Evolutionary conservation across 2,888 invertebrate genomes (phyloP).

Genomic region (Blastobasis lacticolella): DNA sequence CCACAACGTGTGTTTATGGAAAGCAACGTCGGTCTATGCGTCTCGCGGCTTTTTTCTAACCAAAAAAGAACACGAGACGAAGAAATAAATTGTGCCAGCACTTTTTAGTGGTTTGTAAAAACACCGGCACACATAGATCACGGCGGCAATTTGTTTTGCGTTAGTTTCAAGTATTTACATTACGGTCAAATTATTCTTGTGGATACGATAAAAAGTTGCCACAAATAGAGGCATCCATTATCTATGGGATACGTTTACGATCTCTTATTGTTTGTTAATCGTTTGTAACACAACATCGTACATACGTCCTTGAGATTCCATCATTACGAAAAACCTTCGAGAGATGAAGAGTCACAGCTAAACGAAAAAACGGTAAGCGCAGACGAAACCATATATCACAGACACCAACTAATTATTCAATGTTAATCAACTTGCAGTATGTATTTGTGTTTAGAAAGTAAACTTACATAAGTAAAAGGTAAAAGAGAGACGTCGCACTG

Average conservation of each 20-base stretch:
- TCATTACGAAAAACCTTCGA: too few relatives aligned
- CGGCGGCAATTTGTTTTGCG: not conserved
- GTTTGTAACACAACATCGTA: too few relatives aligned
- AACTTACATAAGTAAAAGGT: slow-evolving; percentile 9
- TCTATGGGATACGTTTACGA: too few relatives aligned
- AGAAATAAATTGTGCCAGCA: not conserved
- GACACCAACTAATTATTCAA: not conserved
- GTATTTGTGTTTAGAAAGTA: slow-evolving; percentile 11
- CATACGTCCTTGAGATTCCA: too few relatives aligned
- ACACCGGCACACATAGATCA: not conserved
- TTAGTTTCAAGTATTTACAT: too few relatives aligned
- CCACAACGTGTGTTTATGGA: slow-evolving; percentile 53
- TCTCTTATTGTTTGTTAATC: too few relatives aligned
- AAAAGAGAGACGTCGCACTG: not conserved
- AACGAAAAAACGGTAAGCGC: not conserved
- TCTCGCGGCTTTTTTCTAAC: not conserved
- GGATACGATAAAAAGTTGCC: too few relatives aligned
- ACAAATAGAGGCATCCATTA: too few relatives aligned
- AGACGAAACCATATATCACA: not conserved
- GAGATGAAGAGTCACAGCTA: too few relatives aligned
- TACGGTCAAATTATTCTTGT: too few relatives aligned
- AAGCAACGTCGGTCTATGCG: slow-evolving; percentile 35
- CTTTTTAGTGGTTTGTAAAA: not conserved
- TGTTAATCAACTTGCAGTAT: slow-evolving; percentile 9
- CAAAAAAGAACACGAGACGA: too few relatives aligned